Evolutionary conservation across 2,113 vertebrate genomes (phyloP).

Genomic region (Cebidichthys violaceus): DNA sequence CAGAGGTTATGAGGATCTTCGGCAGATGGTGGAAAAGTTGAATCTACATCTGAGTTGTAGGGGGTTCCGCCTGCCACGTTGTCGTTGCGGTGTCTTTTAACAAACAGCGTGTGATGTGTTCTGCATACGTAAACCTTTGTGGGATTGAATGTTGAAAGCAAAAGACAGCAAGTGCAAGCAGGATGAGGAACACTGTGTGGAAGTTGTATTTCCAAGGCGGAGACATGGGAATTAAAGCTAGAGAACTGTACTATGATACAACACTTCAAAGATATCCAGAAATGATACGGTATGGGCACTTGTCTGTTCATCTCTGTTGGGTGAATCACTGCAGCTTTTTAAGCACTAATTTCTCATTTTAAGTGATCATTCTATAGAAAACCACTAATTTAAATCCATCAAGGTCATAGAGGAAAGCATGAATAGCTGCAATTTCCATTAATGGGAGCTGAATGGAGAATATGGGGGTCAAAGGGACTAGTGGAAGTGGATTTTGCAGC

Average conservation of each 20-base stretch:
- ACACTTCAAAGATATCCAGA: constrained; percentile 25
- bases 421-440: constrained; percentile 54
- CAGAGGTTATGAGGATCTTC: constrained; percentile 19
- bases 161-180: not conserved
- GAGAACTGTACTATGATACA: constrained; percentile 31
- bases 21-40: constrained; percentile 20
- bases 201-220: constrained; percentile 31
- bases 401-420: constrained; percentile 43
- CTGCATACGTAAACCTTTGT: constrained; percentile 15
- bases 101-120: constrained; percentile 27
- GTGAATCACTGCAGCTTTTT: constrained; percentile 42
- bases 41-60: constrained; percentile 16
- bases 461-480: constrained; percentile 35
- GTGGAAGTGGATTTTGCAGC: constrained; percentile 31
- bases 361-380: constrained; percentile 47
- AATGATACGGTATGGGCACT: not conserved
- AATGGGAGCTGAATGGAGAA: constrained; percentile 49
- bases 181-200: constrained; percentile 24
- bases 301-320: constrained; percentile 30
- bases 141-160: constrained; percentile 16
- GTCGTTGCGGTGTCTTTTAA: not conserved
- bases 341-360: constrained; percentile 47
- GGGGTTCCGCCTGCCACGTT: not conserved
- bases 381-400: constrained; percentile 40
- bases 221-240: constrained; percentile 9